phyloP scores from a whole-genome alignment of 2,113 vertebrate genomes.

The Otocyon megalotis region DNA sequence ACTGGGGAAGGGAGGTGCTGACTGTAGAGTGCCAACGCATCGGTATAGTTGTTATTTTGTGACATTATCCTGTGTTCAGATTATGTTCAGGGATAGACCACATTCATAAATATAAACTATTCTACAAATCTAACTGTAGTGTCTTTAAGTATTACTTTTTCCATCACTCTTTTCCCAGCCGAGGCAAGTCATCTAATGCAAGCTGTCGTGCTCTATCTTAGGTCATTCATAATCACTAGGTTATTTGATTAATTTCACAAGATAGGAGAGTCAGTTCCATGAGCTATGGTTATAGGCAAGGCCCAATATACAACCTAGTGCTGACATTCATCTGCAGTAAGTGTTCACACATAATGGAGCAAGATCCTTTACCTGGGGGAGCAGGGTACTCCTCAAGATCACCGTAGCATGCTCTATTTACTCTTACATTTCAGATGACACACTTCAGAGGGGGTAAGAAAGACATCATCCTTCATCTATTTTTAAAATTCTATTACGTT shows the following conservation, averaged over 20 bases:
- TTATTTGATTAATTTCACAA: neutral
- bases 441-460: neutral
- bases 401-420: neutral
- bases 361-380: neutral
- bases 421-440: neutral
- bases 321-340: neutral
- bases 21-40: rapidly evolving
- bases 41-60: neutral
- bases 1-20: rapidly evolving
- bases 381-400: neutral
- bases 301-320: neutral
- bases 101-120: neutral
- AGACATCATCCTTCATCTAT: neutral
- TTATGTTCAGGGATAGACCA: neutral
- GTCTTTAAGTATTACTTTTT: neutral
- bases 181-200: neutral
- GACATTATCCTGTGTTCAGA: neutral
- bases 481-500: neutral
- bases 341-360: neutral
- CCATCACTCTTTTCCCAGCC: neutral
- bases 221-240: neutral
- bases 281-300: neutral
- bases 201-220: neutral
- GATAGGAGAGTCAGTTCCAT: neutral
- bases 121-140: neutral